Percentiles rank a stretch among this genome's conserved stretches.
These are phyloP conservation scores for Sussaba pulchella DNA, from an alignment of 2,888 invertebrate species.

Conservation along the genomic window DNA sequence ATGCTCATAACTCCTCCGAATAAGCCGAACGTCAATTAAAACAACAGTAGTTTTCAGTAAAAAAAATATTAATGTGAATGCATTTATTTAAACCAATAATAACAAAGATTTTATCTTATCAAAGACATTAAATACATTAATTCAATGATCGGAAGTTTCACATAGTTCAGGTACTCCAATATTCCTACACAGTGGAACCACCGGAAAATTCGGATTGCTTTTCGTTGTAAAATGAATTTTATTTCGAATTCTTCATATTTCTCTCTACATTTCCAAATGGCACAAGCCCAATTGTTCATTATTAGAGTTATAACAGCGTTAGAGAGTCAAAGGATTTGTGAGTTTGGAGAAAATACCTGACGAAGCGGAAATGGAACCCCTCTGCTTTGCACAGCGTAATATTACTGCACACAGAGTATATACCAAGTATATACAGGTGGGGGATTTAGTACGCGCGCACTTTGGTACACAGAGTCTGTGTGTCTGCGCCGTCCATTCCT, in stretches of 20 bases:
- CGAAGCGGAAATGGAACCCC: constrained; percentile 28
- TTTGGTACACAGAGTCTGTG: background rate
- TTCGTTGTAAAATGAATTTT: no score
- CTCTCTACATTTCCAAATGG: constrained; percentile 3
- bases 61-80: no score
- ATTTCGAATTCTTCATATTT: background rate
- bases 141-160: no score
- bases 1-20: background rate
- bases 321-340: constrained; percentile 29
- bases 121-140: no score
- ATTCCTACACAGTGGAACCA: no score
- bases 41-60: no score
- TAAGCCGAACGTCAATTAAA: no score
- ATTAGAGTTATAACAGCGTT: background rate
- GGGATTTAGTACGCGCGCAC: background rate
- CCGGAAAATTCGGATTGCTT: no score
- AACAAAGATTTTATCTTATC: no score
- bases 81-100: no score
- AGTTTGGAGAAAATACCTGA: background rate
- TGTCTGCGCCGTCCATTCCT: background rate
- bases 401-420: background rate
- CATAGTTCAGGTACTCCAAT: no score
- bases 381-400: constrained; percentile 36
- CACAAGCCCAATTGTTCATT: background rate
- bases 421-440: background rate